Evolutionary conservation across 2,113 vertebrate genomes (phyloP), one percentile per base, ranked within the genome.

Genomic region (Cynoglossus semilaevis): DNA sequence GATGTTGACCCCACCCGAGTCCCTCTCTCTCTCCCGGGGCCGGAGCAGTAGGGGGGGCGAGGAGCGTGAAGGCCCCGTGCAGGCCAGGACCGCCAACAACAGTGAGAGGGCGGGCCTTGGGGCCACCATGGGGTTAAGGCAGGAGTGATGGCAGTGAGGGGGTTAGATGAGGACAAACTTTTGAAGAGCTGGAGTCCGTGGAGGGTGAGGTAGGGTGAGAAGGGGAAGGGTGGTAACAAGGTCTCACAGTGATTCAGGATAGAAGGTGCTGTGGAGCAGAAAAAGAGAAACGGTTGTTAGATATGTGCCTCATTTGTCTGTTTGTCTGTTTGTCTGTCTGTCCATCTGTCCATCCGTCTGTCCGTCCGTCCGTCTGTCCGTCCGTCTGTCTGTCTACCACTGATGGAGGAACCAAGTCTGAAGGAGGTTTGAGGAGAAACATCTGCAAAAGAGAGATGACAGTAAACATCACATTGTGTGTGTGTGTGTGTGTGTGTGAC

Each of bases 21-120:
- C 90, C 88, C 91, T 90, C 85, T 92, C 91, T 90, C 91, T 87
- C 76, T 92, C 92, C 72, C 90, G 90, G 84, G 91, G 89, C 76
- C 89, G 89, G 79, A 89, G 88, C 80, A 91, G 83, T 58, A 90
- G 85, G 79, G 89, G 87, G 73, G 90, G 90, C 76, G 91, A 91
- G 81, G 89, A 85, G 74, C 86, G 85, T 13, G 83, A 89, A 19
- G 88, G 91, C 80, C 88, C 92, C 84, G 92, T 89, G 84, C 93
- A 92, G 63, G 90, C 90, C 88, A 92, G 85, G 74, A 92, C 80
- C 79, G 90, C 91, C 89, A 92, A 81, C 51, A 91, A 83, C 74
- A 91, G 80, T 71, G 91, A 90, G 82, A 92, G 85, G 76, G 85
- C 77, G 58, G 90, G 88, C 85, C 85, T 79, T 83, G 74, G 87